Base-by-base conservation (phyloP, 2,113 vertebrate genomes). In the Hyperopisus bebe region DNA sequence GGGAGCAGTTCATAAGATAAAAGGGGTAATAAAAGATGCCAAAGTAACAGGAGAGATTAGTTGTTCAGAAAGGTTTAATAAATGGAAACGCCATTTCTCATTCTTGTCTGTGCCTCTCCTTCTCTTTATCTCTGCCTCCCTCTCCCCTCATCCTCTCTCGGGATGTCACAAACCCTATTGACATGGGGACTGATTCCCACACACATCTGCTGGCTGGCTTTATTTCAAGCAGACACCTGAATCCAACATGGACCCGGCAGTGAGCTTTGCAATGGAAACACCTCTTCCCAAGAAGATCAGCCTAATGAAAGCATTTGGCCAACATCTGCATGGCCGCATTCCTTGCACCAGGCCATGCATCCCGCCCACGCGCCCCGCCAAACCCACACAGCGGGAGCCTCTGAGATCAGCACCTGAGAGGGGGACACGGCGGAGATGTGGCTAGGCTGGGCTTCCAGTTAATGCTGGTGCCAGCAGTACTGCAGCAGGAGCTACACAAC, bases 271-370 rank as follows among this genome's bases (percentile, higher is more conserved):
- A n/a, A 24, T 39, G 24, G 88, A 89, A 50, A 50, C 35, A 51
- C 51, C 88, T 46, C 42, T 24, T n/a, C 77, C 39, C 21, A 62
- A 46, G 88, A 84, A 89, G 77, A 89, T 89, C 44, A 47, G 51
- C 39, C 27, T 89, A 83, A 85, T 89, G 51, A 80, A 62, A 85
- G 88, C 88, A 42, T 89, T 89, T 47, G 51, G 80, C 27, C 88
- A 85, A 89, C 88, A 89, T 89, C 88, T 89, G 88, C 15, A 89
- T 3, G n/a, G 39, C 51, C 46, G 17, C 50, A 50, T 44, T 62
- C 51, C 53, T 89, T n/a, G 55, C 83, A 5, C 17, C 21, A 0
- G 74, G 21, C 88, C 9, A 31, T 15, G 44, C n/a, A 2, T 10
- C 51, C 51, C 50, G 2, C 48, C 88, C 7, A 46, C 58, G 46